Conservation (phyloP, 35 echinoderm and acorn worm genomes). For the Heliocidaris erythrogramma region DNA sequence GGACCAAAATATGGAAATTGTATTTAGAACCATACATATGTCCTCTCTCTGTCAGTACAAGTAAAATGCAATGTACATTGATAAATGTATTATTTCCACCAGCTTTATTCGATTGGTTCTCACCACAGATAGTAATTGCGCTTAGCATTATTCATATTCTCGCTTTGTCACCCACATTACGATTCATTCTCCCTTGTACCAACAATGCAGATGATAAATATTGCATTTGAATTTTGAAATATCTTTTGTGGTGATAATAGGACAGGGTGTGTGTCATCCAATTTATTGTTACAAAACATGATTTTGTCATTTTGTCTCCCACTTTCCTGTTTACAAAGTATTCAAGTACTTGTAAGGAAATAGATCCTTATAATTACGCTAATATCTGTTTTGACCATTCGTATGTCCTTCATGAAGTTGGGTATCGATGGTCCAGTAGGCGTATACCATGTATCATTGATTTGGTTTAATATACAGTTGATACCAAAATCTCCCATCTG, state of each 20-base stretch:
- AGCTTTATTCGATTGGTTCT: background rate
- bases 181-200: background rate
- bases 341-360: background rate
- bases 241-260: background rate
- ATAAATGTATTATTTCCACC: background rate
- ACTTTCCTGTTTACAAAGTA: background rate
- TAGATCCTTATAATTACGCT: background rate
- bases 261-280: background rate
- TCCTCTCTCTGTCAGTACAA: too few species aligned
- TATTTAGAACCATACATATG: too few species aligned
- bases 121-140: background rate
- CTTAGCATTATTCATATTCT: too few species aligned
- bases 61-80: background rate
- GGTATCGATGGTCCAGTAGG: too few species aligned
- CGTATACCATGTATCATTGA: too few species aligned
- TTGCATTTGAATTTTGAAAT: background rate
- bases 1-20: too few species aligned
- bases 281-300: background rate
- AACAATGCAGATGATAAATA: background rate
- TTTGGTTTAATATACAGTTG: too few species aligned
- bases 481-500: too few species aligned
- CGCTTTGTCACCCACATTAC: background rate
- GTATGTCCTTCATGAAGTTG: background rate
- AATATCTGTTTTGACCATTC: background rate
- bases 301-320: background rate